A percentile compares a stretch with the other conserved stretches of the same genome.
Evolutionary conservation across 2,888 invertebrate species (phyloP).

Genomic region (Polymixis flavicincta): DNA sequence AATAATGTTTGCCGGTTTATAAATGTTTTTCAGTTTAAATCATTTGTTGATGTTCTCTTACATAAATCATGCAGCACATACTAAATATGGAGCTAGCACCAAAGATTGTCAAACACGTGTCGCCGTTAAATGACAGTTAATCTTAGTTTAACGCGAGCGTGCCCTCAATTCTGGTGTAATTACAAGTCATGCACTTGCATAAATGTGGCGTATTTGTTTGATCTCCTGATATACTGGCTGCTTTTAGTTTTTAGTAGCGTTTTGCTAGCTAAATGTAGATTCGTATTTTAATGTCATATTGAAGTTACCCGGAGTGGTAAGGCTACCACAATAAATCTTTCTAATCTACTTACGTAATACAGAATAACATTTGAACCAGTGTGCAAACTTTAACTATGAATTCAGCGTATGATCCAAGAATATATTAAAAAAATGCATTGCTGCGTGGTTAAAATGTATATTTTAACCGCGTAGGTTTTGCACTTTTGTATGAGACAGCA

Average conservation of each 20-base stretch:
- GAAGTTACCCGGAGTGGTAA: too few relatives aligned
- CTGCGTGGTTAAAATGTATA: too few relatives aligned
- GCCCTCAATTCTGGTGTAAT: conserved; percentile 56
- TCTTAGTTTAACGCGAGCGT: conserved; percentile 72
- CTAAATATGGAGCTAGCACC: conserved; percentile 40
- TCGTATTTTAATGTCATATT: too few relatives aligned
- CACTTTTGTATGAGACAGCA: too few relatives aligned
- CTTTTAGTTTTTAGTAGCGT: not conserved
- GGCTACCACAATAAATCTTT: too few relatives aligned
- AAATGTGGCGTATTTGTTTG: conserved; percentile 39
- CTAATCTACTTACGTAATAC: too few relatives aligned
- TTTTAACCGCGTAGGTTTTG: too few relatives aligned
- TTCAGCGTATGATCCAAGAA: too few relatives aligned
- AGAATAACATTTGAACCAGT: too few relatives aligned
- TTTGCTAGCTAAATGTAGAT: not conserved
- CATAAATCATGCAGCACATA: conserved; percentile 43
- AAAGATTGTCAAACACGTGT: conserved; percentile 80
- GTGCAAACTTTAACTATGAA: too few relatives aligned
- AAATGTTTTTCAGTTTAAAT: not conserved
- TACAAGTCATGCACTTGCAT: conserved; percentile 64
- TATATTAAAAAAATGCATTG: too few relatives aligned
- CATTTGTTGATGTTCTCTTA: not conserved
- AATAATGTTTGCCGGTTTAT: too few relatives aligned
- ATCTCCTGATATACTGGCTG: not conserved
- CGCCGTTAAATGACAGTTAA: conserved; percentile 75